These are phyloP conservation scores for Globia sparganii DNA, from an alignment of 2,888 invertebrate species.

Conservation along the genomic window DNA sequence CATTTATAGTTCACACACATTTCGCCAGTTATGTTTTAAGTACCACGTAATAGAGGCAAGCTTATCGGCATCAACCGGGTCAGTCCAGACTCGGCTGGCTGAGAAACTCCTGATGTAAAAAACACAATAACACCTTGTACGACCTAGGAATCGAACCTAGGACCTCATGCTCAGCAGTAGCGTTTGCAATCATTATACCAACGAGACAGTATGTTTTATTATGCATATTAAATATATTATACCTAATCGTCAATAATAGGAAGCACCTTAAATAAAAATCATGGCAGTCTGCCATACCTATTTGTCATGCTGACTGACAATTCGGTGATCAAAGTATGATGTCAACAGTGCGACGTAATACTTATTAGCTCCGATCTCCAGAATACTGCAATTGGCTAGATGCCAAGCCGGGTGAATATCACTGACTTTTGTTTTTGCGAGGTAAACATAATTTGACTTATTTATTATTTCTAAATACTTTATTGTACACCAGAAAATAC, in stretches of 20 bases:
- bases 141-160: too few relatives aligned
- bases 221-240: not conserved
- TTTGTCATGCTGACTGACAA: constrained; percentile 36
- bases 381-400: not conserved
- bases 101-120: not conserved
- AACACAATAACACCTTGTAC: not conserved
- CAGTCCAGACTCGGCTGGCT: not conserved
- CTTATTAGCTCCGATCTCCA: constrained; percentile 14
- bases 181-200: not conserved
- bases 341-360: constrained; percentile 15
- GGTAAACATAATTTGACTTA: not conserved
- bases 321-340: constrained; percentile 55
- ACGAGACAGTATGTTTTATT: not conserved
- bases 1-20: too few relatives aligned
- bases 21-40: too few relatives aligned
- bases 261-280: not conserved
- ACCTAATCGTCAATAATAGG: not conserved
- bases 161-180: not conserved
- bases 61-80: not conserved
- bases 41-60: not conserved
- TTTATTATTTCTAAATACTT: too few relatives aligned
- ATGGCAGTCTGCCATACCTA: constrained; percentile 48
- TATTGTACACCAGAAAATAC: too few relatives aligned
- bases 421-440: not conserved
- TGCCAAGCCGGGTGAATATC: constrained; percentile 26